A percentile compares a stretch with the other conserved stretches of the same genome.
phyloP scores from a whole-genome alignment of 2,797 vertebrate species.

The Lemur catta region DNA sequence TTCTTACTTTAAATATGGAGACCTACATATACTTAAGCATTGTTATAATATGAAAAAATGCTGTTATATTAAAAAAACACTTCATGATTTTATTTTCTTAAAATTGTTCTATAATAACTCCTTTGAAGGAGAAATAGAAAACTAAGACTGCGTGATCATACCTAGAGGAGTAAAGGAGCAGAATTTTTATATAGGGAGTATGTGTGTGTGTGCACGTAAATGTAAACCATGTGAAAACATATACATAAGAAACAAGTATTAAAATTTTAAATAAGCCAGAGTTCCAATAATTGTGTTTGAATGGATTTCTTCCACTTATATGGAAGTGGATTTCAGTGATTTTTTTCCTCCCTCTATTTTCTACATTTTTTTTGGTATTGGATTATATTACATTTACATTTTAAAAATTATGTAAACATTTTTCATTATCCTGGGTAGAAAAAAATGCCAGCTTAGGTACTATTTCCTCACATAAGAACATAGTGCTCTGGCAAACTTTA shows the following conservation, averaged over 20 bases:
- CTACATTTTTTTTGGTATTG: background rate
- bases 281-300: background rate
- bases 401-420: constrained; percentile 40
- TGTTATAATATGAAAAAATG: background rate
- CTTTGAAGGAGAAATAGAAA: background rate
- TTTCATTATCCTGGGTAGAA: constrained; percentile 45
- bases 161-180: background rate
- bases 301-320: background rate
- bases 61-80: background rate
- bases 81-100: background rate
- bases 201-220: background rate
- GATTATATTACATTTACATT: constrained; percentile 53
- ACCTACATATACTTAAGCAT: background rate
- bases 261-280: background rate
- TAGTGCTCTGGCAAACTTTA: constrained; percentile 64
- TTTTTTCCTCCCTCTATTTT: background rate
- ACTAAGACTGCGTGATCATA: background rate
- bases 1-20: background rate
- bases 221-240: background rate
- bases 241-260: background rate
- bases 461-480: constrained; percentile 10
- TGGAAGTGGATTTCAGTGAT: background rate
- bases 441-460: constrained; percentile 19
- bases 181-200: background rate
- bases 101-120: background rate